Conservation (phyloP, 2,888 invertebrate species). For the Limnephilus marmoratus region DNA sequence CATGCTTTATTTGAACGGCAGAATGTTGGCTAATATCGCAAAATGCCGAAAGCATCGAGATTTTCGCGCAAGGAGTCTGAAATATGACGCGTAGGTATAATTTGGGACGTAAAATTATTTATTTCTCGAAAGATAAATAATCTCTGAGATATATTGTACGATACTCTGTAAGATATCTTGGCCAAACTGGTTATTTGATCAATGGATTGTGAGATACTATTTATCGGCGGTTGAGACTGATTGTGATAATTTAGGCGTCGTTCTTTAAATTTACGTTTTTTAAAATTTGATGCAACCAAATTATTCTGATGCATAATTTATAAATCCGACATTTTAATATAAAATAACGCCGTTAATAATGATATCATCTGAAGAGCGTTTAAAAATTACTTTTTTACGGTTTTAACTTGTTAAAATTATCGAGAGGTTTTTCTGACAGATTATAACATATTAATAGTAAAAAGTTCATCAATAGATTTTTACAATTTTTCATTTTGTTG, state of each 20-base stretch:
- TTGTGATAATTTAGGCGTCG: neutral
- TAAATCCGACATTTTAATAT: neutral
- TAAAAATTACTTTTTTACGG: no score
- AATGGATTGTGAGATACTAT: neutral
- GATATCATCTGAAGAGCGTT: neutral
- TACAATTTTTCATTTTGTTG: no score
- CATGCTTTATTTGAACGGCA: neutral
- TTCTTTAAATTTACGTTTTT: neutral
- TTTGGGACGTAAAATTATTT: neutral
- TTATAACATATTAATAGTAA: no score
- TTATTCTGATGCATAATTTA: neutral
- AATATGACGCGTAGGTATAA: slow-evolving; percentile 11
- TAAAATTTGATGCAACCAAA: neutral
- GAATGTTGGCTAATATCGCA: neutral
- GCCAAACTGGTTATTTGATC: neutral
- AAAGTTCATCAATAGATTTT: no score
- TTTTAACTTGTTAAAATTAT: no score
- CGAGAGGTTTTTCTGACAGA: no score
- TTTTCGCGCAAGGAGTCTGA: slow-evolving; percentile 8
- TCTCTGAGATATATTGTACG: neutral
- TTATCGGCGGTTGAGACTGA: neutral
- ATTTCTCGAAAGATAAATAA: neutral
- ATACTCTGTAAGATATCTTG: neutral
- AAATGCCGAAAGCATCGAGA: slow-evolving; percentile 22
- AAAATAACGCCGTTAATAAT: neutral